These are phyloP conservation scores for Drosophila erecta DNA, from an alignment of 1,140 invertebrate genomes.

Conservation along the genomic window DNA sequence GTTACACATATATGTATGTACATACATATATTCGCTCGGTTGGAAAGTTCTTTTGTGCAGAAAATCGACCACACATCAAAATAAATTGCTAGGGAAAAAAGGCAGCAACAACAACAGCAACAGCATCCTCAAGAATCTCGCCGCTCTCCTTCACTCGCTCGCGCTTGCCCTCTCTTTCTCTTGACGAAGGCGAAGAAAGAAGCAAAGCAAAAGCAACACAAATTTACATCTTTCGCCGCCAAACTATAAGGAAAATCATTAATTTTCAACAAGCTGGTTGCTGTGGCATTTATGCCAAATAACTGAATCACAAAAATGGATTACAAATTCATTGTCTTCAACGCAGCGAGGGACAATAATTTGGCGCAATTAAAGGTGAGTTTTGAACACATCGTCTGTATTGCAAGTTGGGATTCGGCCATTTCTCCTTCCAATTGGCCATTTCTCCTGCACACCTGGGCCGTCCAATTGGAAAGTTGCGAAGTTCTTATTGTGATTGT, in stretches of 20 bases:
- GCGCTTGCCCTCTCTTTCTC: not conserved
- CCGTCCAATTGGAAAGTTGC: slow-evolving; percentile 19
- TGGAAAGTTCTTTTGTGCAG: slow-evolving; percentile 49
- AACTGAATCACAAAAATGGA: slow-evolving; percentile 62
- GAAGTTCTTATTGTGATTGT: slow-evolving; percentile 24
- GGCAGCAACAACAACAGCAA: slow-evolving; percentile 22
- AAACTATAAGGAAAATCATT: slow-evolving; percentile 16
- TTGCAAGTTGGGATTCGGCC: not conserved
- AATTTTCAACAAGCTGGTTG: not conserved
- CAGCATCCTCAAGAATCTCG: slow-evolving; percentile 43
- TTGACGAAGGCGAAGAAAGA: slow-evolving; percentile 26
- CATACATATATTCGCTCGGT: slow-evolving; percentile 26
- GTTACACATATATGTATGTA: slow-evolving; percentile 31
- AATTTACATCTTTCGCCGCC: slow-evolving; percentile 21
- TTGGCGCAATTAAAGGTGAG: slow-evolving; percentile 80
- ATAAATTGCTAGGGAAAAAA: slow-evolving; percentile 39
- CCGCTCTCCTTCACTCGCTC: slow-evolving; percentile 7
- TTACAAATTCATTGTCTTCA: slow-evolving; percentile 80
- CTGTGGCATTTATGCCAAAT: slow-evolving; percentile 24
- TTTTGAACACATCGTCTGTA: not conserved
- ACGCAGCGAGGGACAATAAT: slow-evolving; percentile 82
- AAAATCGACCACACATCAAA: slow-evolving; percentile 32
- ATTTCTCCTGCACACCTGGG: slow-evolving; percentile 2
- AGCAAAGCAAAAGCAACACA: slow-evolving; percentile 12
- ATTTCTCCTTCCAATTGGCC: not conserved